A percentile compares a stretch with the other conserved stretches of the same genome.
phyloP scores from a whole-genome alignment of 1,140 invertebrate genomes.

The Cataglyphis hispanica region DNA sequence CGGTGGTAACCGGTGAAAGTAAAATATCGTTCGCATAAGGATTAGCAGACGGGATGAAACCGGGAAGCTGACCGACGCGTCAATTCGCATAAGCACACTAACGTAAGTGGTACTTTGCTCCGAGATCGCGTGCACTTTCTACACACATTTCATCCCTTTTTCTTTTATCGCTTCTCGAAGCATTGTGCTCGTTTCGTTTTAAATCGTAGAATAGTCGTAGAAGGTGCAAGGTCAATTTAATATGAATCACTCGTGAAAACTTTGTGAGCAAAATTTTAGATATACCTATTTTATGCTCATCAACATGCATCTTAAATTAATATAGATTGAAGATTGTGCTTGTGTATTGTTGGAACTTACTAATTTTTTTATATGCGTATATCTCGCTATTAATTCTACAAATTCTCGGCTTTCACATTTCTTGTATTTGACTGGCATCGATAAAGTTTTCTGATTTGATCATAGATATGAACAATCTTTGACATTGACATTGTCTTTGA shows the following conservation, averaged over 20 bases:
- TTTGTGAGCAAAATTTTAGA: not conserved
- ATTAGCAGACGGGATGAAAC: slow-evolving; percentile 37
- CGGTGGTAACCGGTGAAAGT: slow-evolving; percentile 55
- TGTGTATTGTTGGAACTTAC: not conserved
- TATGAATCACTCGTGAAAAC: slow-evolving; percentile 6
- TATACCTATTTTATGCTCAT: not conserved
- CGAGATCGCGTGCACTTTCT: slow-evolving; percentile 13
- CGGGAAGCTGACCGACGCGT: slow-evolving; percentile 41
- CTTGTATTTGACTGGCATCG: not conserved
- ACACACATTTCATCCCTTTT: slow-evolving; percentile 2
- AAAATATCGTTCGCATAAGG: slow-evolving; percentile 56
- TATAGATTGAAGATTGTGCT: no score
- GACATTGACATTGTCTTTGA: not conserved
- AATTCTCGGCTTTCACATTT: not conserved
- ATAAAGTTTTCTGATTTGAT: not conserved
- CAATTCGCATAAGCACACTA: slow-evolving; percentile 39
- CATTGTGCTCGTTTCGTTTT: not conserved
- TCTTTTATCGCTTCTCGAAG: not conserved
- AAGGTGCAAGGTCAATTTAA: slow-evolving; percentile 15
- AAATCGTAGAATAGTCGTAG: not conserved
- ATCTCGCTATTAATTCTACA: not conserved
- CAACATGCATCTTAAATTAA: not conserved
- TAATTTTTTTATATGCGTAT: not conserved
- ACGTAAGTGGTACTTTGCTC: slow-evolving; percentile 19
- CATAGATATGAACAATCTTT: not conserved